Conservation (phyloP, 2,797 vertebrate species). For the Malurus leucopterus region DNA sequence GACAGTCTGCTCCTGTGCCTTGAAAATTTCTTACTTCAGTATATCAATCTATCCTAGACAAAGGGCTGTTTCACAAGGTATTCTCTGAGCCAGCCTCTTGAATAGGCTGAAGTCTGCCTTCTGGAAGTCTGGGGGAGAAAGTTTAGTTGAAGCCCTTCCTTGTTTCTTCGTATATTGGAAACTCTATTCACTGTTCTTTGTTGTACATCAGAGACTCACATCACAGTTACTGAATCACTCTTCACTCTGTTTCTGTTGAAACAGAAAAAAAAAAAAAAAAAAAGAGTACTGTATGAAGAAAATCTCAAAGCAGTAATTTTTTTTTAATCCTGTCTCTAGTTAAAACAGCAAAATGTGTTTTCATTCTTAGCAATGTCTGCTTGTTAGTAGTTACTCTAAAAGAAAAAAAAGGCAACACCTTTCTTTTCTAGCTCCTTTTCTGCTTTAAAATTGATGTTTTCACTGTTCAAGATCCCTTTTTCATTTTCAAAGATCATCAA, state of each 20-base stretch:
- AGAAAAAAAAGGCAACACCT: neutral
- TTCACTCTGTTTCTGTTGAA: neutral
- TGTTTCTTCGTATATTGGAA: too few relatives aligned
- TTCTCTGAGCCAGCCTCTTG: too few relatives aligned
- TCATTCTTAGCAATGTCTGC: neutral
- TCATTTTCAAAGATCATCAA: neutral
- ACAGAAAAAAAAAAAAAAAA: neutral
- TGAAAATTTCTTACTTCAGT: too few relatives aligned
- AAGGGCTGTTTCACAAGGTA: too few relatives aligned
- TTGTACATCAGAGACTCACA: neutral
- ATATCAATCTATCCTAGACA: too few relatives aligned
- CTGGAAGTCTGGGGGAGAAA: too few relatives aligned
- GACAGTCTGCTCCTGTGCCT: too few relatives aligned
- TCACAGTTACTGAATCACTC: neutral
- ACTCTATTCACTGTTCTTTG: neutral
- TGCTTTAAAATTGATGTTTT: neutral
- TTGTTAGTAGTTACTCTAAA: neutral
- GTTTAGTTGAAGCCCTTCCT: too few relatives aligned
- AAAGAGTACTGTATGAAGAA: too few relatives aligned
- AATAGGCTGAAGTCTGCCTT: too few relatives aligned
- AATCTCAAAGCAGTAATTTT: neutral
- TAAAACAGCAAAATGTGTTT: neutral
- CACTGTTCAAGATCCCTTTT: neutral
- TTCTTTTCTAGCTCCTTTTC: neutral
- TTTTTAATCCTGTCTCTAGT: neutral